Conservation (phyloP, 2,113 vertebrate genomes). For the Orientallactaga bullata region DNA sequence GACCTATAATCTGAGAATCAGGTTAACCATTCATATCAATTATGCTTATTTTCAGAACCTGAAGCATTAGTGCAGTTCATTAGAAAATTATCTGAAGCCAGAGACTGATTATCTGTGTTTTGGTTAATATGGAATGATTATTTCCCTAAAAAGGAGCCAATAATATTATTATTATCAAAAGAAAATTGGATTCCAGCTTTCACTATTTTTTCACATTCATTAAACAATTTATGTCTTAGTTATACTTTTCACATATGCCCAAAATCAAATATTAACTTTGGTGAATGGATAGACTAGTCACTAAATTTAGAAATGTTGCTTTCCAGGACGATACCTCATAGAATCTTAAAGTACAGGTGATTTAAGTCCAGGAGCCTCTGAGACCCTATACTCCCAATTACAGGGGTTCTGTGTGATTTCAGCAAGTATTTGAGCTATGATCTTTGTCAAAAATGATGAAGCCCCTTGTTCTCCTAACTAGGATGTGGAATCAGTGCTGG, state of each 20-base stretch:
- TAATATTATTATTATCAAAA: slow-evolving; percentile 43
- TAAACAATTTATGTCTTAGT: slow-evolving; percentile 40
- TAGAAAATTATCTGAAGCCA: slow-evolving; percentile 41
- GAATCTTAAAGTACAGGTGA: not conserved
- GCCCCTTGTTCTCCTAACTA: not conserved
- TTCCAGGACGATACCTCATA: not conserved
- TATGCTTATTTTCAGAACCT: slow-evolving; percentile 34
- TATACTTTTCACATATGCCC: not conserved
- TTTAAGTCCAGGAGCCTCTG: not conserved
- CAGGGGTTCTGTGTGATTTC: not conserved
- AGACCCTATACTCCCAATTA: not conserved
- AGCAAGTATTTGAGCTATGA: not conserved
- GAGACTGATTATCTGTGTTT: slow-evolving; percentile 23
- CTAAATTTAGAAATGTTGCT: not conserved
- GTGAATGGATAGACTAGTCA: not conserved
- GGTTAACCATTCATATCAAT: slow-evolving; percentile 61
- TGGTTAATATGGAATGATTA: not conserved
- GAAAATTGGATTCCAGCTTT: slow-evolving; percentile 15
- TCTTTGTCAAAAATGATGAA: slow-evolving; percentile 19
- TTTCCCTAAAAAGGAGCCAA: not conserved
- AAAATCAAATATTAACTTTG: slow-evolving; percentile 16
- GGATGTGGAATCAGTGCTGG: not conserved
- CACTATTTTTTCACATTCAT: not conserved
- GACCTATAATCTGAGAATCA: slow-evolving; percentile 54
- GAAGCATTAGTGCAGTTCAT: not conserved